Evolutionary conservation across 2,888 invertebrate species (phyloP).

Genomic region (Lithodes maja): DNA sequence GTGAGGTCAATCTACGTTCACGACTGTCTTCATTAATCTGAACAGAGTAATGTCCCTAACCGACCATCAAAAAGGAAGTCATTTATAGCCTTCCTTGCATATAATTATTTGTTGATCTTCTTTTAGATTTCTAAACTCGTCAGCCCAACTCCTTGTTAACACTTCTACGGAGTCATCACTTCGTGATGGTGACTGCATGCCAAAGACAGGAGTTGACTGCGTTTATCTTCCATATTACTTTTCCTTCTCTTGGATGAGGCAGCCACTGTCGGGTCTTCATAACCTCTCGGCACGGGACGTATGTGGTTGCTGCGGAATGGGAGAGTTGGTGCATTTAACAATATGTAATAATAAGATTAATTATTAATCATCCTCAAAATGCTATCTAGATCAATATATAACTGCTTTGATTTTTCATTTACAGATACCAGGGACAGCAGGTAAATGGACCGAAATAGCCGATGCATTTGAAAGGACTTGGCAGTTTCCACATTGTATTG

Average conservation of each 20-base stretch:
- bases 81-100: conserved; percentile 45
- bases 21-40: conserved; percentile 31
- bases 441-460: background rate
- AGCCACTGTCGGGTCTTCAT: background rate
- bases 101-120: conserved; percentile 44
- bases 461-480: background rate
- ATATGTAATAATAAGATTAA: background rate
- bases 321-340: background rate
- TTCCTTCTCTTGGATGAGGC: conserved; percentile 7
- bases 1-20: background rate
- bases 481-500: background rate
- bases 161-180: conserved; percentile 39
- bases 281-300: background rate
- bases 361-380: background rate
- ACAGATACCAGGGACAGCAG: background rate
- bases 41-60: conserved; percentile 32
- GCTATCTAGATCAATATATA: background rate
- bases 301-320: background rate
- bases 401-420: background rate
- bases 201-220: background rate
- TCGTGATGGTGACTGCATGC: conserved; percentile 15
- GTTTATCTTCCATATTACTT: conserved; percentile 9
- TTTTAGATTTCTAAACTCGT: conserved; percentile 30
- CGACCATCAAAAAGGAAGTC: conserved; percentile 45
- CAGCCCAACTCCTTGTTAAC: conserved; percentile 40